A percentile compares a stretch with the other conserved stretches of the same genome.
These are phyloP conservation scores for Catamblyrhynchus diadema DNA, from an alignment of 2,797 vertebrate species.

Conservation along the genomic window DNA sequence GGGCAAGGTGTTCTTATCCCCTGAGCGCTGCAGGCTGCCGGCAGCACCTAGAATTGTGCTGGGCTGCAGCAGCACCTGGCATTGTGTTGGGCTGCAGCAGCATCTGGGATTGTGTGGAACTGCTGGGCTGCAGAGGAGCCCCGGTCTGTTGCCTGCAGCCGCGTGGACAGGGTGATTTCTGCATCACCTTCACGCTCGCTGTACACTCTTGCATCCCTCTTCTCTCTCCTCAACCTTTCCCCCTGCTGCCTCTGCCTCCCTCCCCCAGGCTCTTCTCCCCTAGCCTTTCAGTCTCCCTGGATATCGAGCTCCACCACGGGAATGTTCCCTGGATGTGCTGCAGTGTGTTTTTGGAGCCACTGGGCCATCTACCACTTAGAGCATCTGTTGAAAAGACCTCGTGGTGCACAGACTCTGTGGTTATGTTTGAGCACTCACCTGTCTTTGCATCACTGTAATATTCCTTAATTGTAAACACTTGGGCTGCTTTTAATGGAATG, in stretches of 20 bases:
- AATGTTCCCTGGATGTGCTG: background rate
- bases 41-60: background rate
- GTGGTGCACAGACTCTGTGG: background rate
- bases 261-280: background rate
- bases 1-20: background rate
- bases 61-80: too few relatives aligned
- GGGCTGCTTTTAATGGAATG: background rate
- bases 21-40: background rate
- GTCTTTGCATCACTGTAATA: background rate
- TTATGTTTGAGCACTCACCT: background rate
- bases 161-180: background rate
- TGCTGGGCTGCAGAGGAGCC: background rate
- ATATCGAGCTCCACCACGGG: background rate
- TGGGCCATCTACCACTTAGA: background rate
- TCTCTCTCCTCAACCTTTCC: background rate
- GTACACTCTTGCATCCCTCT: rapidly evolving
- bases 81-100: too few relatives aligned
- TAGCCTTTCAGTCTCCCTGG: background rate
- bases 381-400: background rate
- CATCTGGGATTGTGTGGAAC: background rate
- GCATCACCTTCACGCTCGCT: background rate
- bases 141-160: background rate
- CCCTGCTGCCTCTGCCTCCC: background rate
- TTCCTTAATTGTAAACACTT: background rate
- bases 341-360: background rate